Base-by-base conservation (phyloP, 2,888 invertebrate species). In the Caenorhabditis zanzibari region DNA sequence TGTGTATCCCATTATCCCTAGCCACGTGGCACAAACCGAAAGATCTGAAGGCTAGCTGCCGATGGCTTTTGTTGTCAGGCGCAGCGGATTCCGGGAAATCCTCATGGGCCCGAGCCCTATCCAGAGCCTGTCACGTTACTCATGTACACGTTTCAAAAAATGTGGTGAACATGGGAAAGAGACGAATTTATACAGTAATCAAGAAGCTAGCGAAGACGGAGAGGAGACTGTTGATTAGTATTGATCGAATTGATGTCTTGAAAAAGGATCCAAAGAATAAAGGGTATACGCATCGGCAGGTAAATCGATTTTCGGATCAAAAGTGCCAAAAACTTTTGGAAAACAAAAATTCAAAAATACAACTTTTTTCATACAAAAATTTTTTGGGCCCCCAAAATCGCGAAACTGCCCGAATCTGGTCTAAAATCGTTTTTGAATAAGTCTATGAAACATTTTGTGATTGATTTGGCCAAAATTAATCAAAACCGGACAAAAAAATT, bases 71-170 rank as follows among this genome's bases (percentile, higher is more conserved):
- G 52, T 54, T 90, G 28, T 75, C 79, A 10, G 90, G 90, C 0
- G 47, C 59, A 10, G 44, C 49, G 4, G 81, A 81, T 16, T 81
- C 85, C 0, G 89, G 89, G 2, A 86, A 86, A 54, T 72, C 85
- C 2, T 72, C 88, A 2, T 90, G 90, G 90, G 81, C 83, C 1
- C 66, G 81, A 47, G 88, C 85, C 3, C 71, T 87, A 12, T 81
- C 86, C 2, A 52, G 81, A 10, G 82, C 82, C 2, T 82, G 73
- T 26, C 79, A 76, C 19, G 83, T 88, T 3, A 80, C 84, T 2
- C 84, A 85, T 38, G 64, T 85, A 0, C 73, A 83, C 38, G 28
- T 85, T 16, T 84, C 85, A 16, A 81, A 83, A 12, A 77, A 66
- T 56, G 75, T 68, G 16, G 79, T 85, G 49, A 64, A 61, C 10